phyloP scores from a whole-genome alignment of 2,888 invertebrate genomes.

The Tiliacea citrago region DNA sequence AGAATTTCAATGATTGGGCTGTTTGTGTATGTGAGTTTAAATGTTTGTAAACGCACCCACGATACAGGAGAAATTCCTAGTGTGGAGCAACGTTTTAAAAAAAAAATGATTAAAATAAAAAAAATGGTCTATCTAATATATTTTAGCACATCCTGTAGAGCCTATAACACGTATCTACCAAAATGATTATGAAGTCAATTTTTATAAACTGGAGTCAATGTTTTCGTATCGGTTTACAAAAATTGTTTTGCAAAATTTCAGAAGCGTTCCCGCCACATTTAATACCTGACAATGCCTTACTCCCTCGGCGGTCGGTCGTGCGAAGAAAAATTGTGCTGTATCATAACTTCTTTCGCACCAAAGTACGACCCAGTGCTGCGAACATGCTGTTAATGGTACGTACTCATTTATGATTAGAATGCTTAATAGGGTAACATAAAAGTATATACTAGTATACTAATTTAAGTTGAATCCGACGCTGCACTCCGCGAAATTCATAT shows the following conservation, averaged over 20 bases:
- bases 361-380: conserved; percentile 93
- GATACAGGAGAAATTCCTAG: no score
- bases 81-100: no score
- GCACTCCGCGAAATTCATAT: no score
- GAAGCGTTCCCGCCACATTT: conserved; percentile 80
- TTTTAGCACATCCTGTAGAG: neutral
- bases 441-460: no score
- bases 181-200: neutral
- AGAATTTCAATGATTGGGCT: no score
- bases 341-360: conserved; percentile 94
- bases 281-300: conserved; percentile 88
- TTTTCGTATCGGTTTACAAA: neutral
- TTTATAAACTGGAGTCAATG: neutral
- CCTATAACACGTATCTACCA: neutral
- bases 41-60: no score
- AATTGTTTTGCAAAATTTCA: conserved; percentile 68
- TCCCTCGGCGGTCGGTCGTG: conserved; percentile 90
- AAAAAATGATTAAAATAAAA: no score
- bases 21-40: no score
- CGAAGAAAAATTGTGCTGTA: conserved; percentile 93
- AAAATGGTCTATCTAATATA: neutral
- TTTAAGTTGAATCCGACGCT: no score
- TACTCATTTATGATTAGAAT: conserved; percentile 32
- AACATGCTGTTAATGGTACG: conserved; percentile 95
- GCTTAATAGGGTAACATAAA: no score